Evolutionary conservation across 2,888 invertebrate species (phyloP).

Genomic region (Thumatha senex): DNA sequence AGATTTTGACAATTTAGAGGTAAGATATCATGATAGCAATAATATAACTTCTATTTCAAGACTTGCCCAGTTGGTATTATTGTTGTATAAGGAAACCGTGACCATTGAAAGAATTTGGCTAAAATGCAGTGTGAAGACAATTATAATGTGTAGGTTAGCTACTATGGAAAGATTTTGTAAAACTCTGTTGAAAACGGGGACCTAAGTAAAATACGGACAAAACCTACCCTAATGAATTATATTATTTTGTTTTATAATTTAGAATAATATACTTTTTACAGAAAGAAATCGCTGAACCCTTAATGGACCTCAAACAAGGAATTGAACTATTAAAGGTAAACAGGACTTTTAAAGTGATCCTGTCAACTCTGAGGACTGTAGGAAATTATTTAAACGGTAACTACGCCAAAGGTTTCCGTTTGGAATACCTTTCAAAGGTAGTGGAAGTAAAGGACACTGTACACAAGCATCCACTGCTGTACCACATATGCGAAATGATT

Average conservation of each 20-base stretch:
- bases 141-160: no score
- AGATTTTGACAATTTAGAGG: slow-evolving; percentile 98
- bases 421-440: slow-evolving; percentile 98
- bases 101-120: no score
- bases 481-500: slow-evolving; percentile 98
- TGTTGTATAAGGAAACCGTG: no score
- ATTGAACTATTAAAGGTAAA: slow-evolving; percentile 95
- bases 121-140: no score
- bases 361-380: slow-evolving; percentile 96
- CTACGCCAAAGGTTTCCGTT: slow-evolving; percentile 96
- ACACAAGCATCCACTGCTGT: slow-evolving; percentile 98
- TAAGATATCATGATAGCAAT: slow-evolving; percentile 50
- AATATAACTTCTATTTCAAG: no score
- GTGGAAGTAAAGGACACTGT: slow-evolving; percentile 99
- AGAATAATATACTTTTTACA: slow-evolving; percentile 42
- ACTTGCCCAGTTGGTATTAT: no score
- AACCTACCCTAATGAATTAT: no score
- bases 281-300: slow-evolving; percentile 98
- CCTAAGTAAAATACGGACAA: no score
- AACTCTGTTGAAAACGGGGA: no score
- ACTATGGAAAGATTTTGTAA: no score
- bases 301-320: slow-evolving; percentile 99
- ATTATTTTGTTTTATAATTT: no score
- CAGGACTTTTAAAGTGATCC: slow-evolving; percentile 96
- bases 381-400: slow-evolving; percentile 98